Base-by-base conservation (phyloP, 2,113 vertebrate genomes). In the Aegithalos caudatus region DNA sequence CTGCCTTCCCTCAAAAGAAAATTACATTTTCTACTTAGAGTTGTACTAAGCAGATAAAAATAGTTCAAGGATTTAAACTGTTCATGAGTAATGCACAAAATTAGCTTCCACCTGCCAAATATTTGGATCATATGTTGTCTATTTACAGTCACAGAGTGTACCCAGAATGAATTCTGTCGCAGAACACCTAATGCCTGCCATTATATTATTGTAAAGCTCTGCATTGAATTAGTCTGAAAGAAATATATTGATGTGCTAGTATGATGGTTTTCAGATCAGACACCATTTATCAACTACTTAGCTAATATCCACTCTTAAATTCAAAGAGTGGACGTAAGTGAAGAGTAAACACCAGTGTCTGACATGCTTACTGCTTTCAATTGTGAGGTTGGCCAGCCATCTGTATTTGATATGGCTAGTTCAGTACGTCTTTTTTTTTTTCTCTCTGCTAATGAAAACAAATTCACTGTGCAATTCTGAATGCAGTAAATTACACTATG, bases 51-150 rank as follows among this genome's bases (percentile, higher is more conserved):
- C 14, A 70, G 48, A 77, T 85, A 93, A 93, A 90, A 95, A 87
- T 35, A 11, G 42, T 88, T 74, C 19, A 51, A 72, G 17, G 11
- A 88, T 93, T 95, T 48, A 89, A 93, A 48, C 10, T 0, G 0
- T 28, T 50, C 17, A 53, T 94, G 74, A 95, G 81, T 91, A 92
- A 95, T 93, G 92, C 78, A 97, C 10, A 76, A 74, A 35, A 86
- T 83, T 92, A 15, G 50, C 23, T 80, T 85, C 50, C 9, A 70
- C 56, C 51, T 95, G 89, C 56, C 45, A 94, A 89, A 87, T 81
- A 64, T 93, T 94, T 86, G 67, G 45, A 93, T 93, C 57, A 29
- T 88, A 73, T 71, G 31, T 45, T 91, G 33, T 66, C 64, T 89
- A 42, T 72, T 56, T 94, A 89, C 33, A 74, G 64, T 81, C 61